A percentile compares a stretch with the other conserved stretches of the same genome.
Evolutionary conservation across 1,140 invertebrate genomes (phyloP).

Genomic region (Ips nitidus): DNA sequence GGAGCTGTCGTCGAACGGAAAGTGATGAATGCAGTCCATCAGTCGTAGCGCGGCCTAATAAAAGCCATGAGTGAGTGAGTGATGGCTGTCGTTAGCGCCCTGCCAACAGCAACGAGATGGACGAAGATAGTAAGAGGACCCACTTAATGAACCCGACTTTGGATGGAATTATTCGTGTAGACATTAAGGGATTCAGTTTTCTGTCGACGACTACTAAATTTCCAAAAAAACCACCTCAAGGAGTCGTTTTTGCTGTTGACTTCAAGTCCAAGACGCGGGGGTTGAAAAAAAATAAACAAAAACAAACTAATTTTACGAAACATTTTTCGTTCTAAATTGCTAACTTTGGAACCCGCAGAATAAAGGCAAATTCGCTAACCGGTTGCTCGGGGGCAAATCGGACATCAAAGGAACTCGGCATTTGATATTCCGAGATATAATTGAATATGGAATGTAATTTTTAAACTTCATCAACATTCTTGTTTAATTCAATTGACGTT

Average conservation of each 20-base stretch:
- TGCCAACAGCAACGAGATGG: slow-evolving; percentile 26
- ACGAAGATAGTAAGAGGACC: slow-evolving; percentile 16
- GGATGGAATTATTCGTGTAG: not conserved
- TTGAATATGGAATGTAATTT: slow-evolving; percentile 39
- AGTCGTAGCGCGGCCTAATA: slow-evolving; percentile 36
- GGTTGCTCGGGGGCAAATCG: slow-evolving; percentile 16
- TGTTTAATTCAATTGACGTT: slow-evolving; percentile 37
- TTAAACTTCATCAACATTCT: slow-evolving; percentile 38
- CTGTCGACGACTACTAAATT: no score
- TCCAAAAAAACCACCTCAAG: no score
- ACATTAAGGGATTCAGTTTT: no score
- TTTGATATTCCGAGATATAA: slow-evolving; percentile 39
- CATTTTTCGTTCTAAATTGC: slow-evolving; percentile 28
- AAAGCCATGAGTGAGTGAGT: slow-evolving; percentile 33
- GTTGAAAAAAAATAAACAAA: not conserved
- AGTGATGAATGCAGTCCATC: slow-evolving; percentile 34
- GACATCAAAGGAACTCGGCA: slow-evolving; percentile 35
- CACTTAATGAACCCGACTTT: slow-evolving; percentile 13
- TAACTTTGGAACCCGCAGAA: slow-evolving; percentile 29
- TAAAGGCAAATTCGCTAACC: slow-evolving; percentile 29
- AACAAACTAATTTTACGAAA: slow-evolving; percentile 32
- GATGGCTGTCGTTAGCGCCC: slow-evolving; percentile 33
- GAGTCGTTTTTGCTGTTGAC: no score
- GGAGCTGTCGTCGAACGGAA: slow-evolving; percentile 29
- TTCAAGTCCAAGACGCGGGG: no score